Percentiles rank a stretch among this genome's conserved stretches.
Evolutionary conservation across 2,888 invertebrate genomes (phyloP).

Genomic region (Clistopyga incitator): DNA sequence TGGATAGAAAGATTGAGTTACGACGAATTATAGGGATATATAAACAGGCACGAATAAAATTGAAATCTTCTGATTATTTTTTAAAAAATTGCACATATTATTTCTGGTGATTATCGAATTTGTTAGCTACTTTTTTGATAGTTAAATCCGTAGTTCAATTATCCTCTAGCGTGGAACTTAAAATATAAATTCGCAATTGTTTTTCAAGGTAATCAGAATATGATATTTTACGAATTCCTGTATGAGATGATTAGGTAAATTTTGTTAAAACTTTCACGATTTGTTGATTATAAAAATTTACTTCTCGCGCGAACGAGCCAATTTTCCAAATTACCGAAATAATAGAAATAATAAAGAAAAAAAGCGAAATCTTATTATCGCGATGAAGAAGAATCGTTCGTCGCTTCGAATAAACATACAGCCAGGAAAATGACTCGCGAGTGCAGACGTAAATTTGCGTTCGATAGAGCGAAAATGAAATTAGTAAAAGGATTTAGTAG

Average conservation of each 20-base stretch:
- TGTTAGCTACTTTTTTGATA: background rate
- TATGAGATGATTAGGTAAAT: constrained; percentile 67
- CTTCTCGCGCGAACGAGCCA: constrained; percentile 30
- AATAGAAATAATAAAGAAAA: too few species aligned
- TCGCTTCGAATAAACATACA: constrained; percentile 5
- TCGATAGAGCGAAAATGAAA: constrained; percentile 45
- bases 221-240: constrained; percentile 1
- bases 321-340: constrained; percentile 6
- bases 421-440: constrained; percentile 18
- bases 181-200: constrained; percentile 15
- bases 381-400: background rate
- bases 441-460: constrained; percentile 55
- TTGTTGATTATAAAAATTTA: constrained; percentile 60
- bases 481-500: constrained; percentile 57
- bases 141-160: background rate
- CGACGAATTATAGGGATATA: constrained; percentile 42
- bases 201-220: constrained; percentile 27
- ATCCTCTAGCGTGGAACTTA: constrained; percentile 2
- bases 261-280: constrained; percentile 68
- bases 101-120: constrained; percentile 11
- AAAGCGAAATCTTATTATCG: constrained; percentile 1
- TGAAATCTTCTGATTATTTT: constrained; percentile 9
- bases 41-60: constrained; percentile 7
- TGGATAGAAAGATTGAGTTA: constrained; percentile 49
- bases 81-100: constrained; percentile 18